Evolutionary conservation across 2,888 invertebrate species (phyloP).

Genomic region (Harpalus rufipes): DNA sequence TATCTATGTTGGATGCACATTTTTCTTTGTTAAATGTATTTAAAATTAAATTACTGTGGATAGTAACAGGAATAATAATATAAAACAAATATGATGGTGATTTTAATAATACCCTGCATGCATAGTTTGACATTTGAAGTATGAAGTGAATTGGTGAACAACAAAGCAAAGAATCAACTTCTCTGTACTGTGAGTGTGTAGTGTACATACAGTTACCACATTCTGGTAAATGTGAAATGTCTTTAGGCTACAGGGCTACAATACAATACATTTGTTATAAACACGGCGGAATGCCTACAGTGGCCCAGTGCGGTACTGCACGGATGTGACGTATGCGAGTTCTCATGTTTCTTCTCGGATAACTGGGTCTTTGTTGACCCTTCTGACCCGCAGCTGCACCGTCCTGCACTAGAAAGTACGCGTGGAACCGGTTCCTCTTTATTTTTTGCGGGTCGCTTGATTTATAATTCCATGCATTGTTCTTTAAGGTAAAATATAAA

Average conservation of each 20-base stretch:
- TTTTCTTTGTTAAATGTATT: no score
- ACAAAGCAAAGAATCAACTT: constrained; percentile 1
- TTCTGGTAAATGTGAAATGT: constrained; percentile 39
- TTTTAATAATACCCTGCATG: no score
- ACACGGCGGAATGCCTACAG: constrained; percentile 12
- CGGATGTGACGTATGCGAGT: background rate
- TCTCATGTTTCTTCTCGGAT: background rate
- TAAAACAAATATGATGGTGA: no score
- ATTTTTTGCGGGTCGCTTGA: background rate
- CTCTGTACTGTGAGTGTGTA: background rate
- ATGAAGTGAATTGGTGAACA: background rate
- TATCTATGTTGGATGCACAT: no score
- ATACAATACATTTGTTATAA: constrained; percentile 51
- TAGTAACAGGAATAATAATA: no score
- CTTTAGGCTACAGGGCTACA: constrained; percentile 15
- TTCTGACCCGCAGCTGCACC: constrained; percentile 48
- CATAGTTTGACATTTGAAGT: no score
- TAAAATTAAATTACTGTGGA: no score
- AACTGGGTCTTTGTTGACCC: constrained; percentile 51
- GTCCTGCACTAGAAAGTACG: constrained; percentile 53
- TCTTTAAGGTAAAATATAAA: background rate
- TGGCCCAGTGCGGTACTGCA: constrained; percentile 2
- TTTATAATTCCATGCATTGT: background rate
- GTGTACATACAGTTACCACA: constrained; percentile 1
- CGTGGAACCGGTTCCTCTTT: constrained; percentile 4